Conservation (phyloP, 2,797 vertebrate species). For the Crax fasciolata region DNA sequence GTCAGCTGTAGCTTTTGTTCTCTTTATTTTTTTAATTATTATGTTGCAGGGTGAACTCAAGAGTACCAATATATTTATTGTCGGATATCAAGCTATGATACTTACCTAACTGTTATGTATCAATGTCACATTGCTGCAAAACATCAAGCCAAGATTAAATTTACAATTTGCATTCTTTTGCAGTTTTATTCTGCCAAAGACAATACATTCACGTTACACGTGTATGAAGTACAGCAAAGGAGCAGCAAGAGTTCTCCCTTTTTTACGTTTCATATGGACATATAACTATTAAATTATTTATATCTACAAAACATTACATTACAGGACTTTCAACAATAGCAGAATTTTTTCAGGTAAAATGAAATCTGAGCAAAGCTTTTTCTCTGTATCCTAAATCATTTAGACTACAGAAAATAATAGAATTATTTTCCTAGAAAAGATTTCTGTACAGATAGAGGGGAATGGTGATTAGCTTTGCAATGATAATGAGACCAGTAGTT, state of each 20-base stretch:
- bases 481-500: conserved; percentile 70
- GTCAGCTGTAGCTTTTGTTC: background rate
- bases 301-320: background rate
- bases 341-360: background rate
- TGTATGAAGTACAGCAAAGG: background rate
- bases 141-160: background rate
- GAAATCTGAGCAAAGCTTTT: background rate
- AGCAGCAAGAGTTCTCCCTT: background rate
- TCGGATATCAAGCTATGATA: background rate
- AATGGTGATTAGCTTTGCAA: conserved; percentile 40
- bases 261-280: background rate
- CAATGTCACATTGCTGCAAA: background rate
- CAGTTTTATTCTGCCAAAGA: background rate
- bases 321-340: background rate
- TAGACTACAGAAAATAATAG: background rate
- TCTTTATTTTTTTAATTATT: background rate
- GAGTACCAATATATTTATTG: background rate
- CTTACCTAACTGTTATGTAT: background rate
- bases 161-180: background rate
- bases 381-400: background rate
- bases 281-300: background rate
- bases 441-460: background rate
- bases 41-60: background rate
- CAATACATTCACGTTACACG: background rate
- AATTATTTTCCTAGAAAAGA: background rate